Conservation (phyloP, 2,888 invertebrate genomes). For the Ophonus ardosiacus region DNA sequence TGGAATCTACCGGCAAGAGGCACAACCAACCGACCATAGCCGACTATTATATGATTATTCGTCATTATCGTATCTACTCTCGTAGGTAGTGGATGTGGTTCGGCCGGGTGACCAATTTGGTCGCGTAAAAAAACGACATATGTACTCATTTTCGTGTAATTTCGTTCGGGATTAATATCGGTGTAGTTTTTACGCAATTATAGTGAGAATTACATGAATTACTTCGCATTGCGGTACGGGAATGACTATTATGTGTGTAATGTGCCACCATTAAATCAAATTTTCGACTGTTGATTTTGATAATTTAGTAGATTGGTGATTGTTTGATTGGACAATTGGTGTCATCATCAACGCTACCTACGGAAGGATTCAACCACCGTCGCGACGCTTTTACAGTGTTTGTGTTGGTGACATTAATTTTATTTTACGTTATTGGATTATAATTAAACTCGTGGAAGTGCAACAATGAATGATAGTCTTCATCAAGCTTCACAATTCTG, state of each 20-base stretch:
- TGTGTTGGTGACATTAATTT: constrained; percentile 21
- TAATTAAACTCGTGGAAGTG: constrained; percentile 11
- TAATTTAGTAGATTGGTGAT: constrained; percentile 54
- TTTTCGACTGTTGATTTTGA: constrained; percentile 56
- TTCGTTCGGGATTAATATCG: constrained; percentile 76
- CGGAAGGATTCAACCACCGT: neutral
- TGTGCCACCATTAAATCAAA: constrained; percentile 60
- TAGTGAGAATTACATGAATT: constrained; percentile 76
- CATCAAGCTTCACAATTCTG: neutral
- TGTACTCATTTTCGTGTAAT: constrained; percentile 76
- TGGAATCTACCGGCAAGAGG: constrained; percentile 74
- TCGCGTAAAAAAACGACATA: constrained; percentile 75
- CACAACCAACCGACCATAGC: constrained; percentile 73
- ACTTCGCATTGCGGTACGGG: constrained; percentile 65
- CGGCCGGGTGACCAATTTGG: constrained; percentile 74
- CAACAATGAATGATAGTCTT: neutral
- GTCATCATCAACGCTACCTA: constrained; percentile 21
- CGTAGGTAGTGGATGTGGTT: constrained; percentile 76
- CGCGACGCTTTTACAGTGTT: constrained; percentile 11
- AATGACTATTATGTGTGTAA: constrained; percentile 62
- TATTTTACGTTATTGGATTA: neutral
- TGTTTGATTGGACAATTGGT: constrained; percentile 53
- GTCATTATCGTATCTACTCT: constrained; percentile 77
- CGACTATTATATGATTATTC: constrained; percentile 77
- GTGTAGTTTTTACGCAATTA: constrained; percentile 76